phyloP scores from a whole-genome alignment of 2,888 invertebrate species.

The Sarcophaga rosellei region DNA sequence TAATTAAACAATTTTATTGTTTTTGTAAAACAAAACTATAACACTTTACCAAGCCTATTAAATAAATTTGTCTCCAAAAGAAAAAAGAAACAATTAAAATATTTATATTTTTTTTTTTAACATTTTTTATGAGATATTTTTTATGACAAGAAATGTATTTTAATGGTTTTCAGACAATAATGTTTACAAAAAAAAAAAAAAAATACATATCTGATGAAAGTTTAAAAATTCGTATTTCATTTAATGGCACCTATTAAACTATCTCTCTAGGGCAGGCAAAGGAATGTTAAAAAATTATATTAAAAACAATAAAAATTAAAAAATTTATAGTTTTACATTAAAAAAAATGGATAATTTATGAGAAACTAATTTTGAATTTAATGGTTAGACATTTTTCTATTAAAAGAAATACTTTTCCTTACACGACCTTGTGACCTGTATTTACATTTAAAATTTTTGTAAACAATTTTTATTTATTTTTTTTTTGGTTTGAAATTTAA shows the following conservation, averaged over 20 bases:
- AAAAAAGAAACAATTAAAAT: too few species aligned
- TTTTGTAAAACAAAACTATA: too few species aligned
- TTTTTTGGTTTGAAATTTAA: not conserved
- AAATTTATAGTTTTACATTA: constrained; percentile 7
- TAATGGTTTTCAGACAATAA: constrained; percentile 4
- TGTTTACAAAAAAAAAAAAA: not conserved
- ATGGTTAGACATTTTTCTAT: not conserved
- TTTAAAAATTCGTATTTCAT: constrained; percentile 4
- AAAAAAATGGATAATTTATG: not conserved
- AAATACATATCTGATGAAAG: constrained; percentile 56
- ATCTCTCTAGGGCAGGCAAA: not conserved
- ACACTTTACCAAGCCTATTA: too few species aligned
- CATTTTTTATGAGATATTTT: too few species aligned
- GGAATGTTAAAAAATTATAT: not conserved
- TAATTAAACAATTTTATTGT: too few species aligned
- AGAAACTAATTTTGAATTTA: not conserved
- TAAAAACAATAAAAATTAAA: not conserved
- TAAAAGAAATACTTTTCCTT: too few species aligned
- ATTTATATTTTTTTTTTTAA: too few species aligned
- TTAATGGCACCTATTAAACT: not conserved
- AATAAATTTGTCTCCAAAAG: too few species aligned
- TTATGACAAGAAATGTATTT: constrained; percentile 11
- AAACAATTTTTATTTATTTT: not conserved
- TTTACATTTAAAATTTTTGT: constrained; percentile 18
- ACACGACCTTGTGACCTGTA: constrained; percentile 40